Evolutionary conservation across 2,888 invertebrate species (phyloP), one percentile per base, ranked within the genome.

Genomic region (Stictocephala bisonia): DNA sequence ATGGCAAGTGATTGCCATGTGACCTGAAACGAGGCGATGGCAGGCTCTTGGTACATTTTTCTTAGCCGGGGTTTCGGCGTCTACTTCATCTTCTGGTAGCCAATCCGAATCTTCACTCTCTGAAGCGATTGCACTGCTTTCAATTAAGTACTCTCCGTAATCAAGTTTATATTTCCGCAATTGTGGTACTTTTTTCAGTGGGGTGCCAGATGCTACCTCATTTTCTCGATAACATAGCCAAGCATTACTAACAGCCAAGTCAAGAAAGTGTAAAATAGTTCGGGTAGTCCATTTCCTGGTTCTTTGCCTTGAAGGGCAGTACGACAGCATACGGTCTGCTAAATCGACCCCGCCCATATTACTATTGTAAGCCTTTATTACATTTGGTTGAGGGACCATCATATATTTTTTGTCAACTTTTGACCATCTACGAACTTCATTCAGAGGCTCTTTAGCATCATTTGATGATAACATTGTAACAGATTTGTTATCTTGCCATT

Each of bases 401-500:
- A 60, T 20, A 11, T 22, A 41, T 22, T 24, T n/a, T 20, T 40
- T 26, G 18, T 22, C 48, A 4, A 7, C 9, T 48, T 53, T 53
- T 24, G 31, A 31, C 67, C 44, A 67, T 26, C 67, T 44, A 13
- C n/a, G 2, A 6, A 67, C 67, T 24, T 13, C 26, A 18, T 22
- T 22, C 13, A 48, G 24, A 18, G 67, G 67, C 11, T 67, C 44
- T 24, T 15, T 24, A 7, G 18, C 22, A n/a, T 67, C 67, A 64
- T 64, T 31, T 6, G 18, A 13, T 18, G 56, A 56, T 20, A 67
- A 3, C n/a, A 67, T 26, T 7, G 15, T 26, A 26, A 67, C 67
- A 3, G 48, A 9, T 18, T 67, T 67, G 27, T 67, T 67, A 18
- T 64, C 64, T n/a, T 41, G 51, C 69, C 69, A 51, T 22, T 51